A percentile compares a stretch with the other conserved stretches of the same genome.
phyloP scores from a whole-genome alignment of 2,888 invertebrate species.

The Microplitis deprimator region DNA sequence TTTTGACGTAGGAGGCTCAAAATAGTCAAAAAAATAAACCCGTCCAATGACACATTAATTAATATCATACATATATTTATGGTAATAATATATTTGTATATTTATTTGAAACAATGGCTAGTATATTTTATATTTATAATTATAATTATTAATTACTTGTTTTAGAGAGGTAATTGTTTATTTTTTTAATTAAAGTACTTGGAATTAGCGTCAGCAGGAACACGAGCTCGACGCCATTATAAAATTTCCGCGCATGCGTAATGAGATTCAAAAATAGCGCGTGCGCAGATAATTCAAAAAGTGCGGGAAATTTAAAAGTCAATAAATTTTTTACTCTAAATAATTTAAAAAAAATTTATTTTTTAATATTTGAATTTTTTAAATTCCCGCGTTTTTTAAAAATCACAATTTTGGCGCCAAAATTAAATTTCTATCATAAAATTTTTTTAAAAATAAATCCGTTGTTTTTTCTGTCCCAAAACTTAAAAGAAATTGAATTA shows the following conservation, averaged over 20 bases:
- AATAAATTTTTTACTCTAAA: too few species aligned
- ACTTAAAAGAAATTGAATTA: too few species aligned
- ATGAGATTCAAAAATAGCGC: background rate
- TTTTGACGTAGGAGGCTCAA: constrained; percentile 50
- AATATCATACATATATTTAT: background rate
- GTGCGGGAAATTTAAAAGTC: background rate
- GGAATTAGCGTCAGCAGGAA: background rate
- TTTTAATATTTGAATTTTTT: too few species aligned
- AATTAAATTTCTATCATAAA: too few species aligned
- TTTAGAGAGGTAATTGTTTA: background rate
- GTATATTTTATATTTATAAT: background rate
- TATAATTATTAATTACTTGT: background rate
- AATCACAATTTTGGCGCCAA: too few species aligned
- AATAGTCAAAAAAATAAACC: constrained; percentile 43
- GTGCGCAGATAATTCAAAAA: background rate
- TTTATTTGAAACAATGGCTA: background rate
- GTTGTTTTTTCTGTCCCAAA: too few species aligned
- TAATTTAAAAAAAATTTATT: too few species aligned
- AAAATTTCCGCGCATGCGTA: background rate
- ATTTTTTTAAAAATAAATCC: too few species aligned
- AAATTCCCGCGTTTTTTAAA: too few species aligned
- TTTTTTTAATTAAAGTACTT: background rate
- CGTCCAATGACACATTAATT: background rate
- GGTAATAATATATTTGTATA: background rate
- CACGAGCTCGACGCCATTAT: background rate